Conservation (phyloP, 2,113 vertebrate species). For the Pedetes capensis region DNA sequence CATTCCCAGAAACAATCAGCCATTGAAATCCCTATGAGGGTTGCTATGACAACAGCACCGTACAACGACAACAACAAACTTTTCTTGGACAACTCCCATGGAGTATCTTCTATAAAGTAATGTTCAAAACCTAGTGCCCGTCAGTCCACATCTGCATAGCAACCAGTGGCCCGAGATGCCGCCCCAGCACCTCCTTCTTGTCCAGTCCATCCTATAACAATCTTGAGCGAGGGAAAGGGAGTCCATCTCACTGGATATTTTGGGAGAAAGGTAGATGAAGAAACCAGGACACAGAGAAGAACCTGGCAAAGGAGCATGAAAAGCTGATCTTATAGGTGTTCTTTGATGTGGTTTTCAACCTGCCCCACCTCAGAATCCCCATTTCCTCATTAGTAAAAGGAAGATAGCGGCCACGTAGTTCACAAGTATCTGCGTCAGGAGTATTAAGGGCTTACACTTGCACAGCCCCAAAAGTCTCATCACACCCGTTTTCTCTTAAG, state of each 20-base stretch:
- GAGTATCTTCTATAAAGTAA: neutral
- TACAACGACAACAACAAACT: no score
- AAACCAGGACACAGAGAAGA: neutral
- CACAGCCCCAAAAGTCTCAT: neutral
- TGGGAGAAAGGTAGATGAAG: neutral
- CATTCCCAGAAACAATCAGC: no score
- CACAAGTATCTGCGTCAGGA: neutral
- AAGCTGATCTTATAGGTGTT: neutral
- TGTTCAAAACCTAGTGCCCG: neutral
- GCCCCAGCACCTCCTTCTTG: neutral
- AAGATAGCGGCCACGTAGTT: neutral
- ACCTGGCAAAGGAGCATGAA: neutral
- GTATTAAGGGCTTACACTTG: neutral
- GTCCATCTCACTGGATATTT: neutral
- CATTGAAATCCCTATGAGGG: no score
- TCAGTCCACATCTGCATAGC: neutral
- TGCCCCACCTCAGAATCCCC: neutral
- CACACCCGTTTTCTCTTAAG: constrained; percentile 23
- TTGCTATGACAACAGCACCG: no score
- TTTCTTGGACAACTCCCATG: fast-evolving
- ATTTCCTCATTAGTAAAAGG: neutral
- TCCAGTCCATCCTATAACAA: neutral
- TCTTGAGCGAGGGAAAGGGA: neutral
- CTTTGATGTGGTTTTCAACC: neutral
- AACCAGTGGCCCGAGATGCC: neutral